Base-by-base conservation (phyloP, 2,888 invertebrate genomes). In the Rhaphigaster nebulosa region DNA sequence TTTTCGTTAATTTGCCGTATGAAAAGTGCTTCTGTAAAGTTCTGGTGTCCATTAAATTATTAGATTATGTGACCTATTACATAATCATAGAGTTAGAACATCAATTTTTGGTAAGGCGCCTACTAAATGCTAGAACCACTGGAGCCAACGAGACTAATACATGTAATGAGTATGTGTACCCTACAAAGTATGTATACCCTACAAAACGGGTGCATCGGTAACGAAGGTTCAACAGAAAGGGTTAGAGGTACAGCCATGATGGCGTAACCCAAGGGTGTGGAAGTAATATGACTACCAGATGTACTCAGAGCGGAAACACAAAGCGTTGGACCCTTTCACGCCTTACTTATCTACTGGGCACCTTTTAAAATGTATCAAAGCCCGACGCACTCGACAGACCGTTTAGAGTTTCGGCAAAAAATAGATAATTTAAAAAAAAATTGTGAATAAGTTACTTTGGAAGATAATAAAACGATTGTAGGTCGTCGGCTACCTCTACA, bases 221-320 rank as follows among this genome's bases (percentile, higher is more conserved):
- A 76, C 70, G 70, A 76, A 38, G 70, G 38, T 76, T 23, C 34
- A 76, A 76, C 34, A 38, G 70, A 76, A 76, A 76, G 70, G 70
- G 70, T 76, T 76, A 38, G 65, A 65, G 26, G 26, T 84, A 45
- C 84, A 45, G 41, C 84, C 84, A 84, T 60, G 60, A 88, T 88
- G 87, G 54, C 54, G 54, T 1, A 26, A 29, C 34, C 8, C 88
- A 88, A 60, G 41, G 34, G 29, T 41, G 54, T 41, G 88, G 56
- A 87, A 88, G 41, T 88, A 88, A 88, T 88, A 34, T n/a, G 88
- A 88, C 88, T 60, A 88, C 56, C 88, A 88, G 88, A 88, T 88
- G 88, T 88, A 88, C 56, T 34, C 65, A 60, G 56, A 15, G 88
- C 41, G 88, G 88, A 88, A 88, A 88, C 88, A 88, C 88, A 88